These are phyloP conservation scores for Oncorhynchus keta DNA, from an alignment of 2,113 vertebrate species.

Conservation along the genomic window DNA sequence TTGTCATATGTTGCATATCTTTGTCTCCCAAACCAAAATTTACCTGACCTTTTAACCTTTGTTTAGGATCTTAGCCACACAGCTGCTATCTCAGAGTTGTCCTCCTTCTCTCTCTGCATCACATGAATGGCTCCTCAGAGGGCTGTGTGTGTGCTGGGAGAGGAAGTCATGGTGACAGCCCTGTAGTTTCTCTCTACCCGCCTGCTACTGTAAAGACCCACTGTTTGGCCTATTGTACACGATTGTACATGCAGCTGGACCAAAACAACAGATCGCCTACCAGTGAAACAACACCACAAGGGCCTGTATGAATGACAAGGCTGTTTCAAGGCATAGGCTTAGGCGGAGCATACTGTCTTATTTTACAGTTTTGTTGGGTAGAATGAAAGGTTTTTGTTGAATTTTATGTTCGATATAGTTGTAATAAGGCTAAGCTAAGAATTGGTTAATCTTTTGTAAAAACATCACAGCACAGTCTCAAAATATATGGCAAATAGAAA, in stretches of 20 bases:
- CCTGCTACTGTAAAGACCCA: slow-evolving; percentile 23
- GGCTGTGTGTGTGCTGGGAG: slow-evolving; percentile 16
- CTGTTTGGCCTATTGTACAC: slow-evolving; percentile 52
- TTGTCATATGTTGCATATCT: too few relatives aligned
- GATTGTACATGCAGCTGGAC: slow-evolving; percentile 31
- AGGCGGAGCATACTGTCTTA: slow-evolving; percentile 24
- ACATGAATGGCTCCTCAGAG: slow-evolving; percentile 35
- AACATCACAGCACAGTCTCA: too few relatives aligned
- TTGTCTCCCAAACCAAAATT: too few relatives aligned
- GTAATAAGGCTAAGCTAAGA: too few relatives aligned
- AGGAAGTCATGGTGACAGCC: slow-evolving; percentile 50
- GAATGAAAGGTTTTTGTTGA: not conserved
- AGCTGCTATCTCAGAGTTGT: not conserved
- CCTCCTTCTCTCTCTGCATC: slow-evolving; percentile 16
- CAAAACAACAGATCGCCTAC: slow-evolving; percentile 62
- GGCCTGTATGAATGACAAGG: slow-evolving; percentile 37
- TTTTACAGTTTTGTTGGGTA: slow-evolving; percentile 48
- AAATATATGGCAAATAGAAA: too few relatives aligned
- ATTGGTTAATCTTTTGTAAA: too few relatives aligned
- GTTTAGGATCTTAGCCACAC: too few relatives aligned
- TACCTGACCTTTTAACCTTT: too few relatives aligned
- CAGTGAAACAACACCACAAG: slow-evolving; percentile 45
- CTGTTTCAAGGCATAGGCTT: slow-evolving; percentile 45
- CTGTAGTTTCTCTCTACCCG: slow-evolving; percentile 33
- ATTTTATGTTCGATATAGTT: not conserved